phyloP scores from a whole-genome alignment of 2,113 vertebrate species.

The Oryzias celebensis region DNA sequence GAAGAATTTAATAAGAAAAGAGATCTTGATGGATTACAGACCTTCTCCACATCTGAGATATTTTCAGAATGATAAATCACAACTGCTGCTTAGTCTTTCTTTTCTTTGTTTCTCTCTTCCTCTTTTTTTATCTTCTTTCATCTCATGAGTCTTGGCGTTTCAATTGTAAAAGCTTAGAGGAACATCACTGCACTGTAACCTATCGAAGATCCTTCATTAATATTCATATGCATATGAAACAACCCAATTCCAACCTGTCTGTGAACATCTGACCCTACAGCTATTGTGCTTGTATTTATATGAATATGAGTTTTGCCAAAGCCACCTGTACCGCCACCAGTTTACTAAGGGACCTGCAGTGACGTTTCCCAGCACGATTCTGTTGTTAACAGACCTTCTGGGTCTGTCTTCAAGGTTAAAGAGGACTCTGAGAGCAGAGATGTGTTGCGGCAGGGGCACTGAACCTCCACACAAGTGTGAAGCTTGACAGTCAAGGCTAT shows the following conservation, averaged over 20 bases:
- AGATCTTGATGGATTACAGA: constrained; percentile 83
- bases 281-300: constrained; percentile 3
- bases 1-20: constrained; percentile 84
- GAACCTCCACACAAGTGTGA: constrained; percentile 66
- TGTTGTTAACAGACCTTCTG: constrained; percentile 59
- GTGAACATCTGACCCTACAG: constrained; percentile 60
- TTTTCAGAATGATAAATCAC: constrained; percentile 82
- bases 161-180: constrained; percentile 80
- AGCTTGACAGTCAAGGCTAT: constrained; percentile 67
- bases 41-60: constrained; percentile 79
- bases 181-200: constrained; percentile 72
- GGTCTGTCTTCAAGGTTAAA: constrained; percentile 69
- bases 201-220: constrained; percentile 77
- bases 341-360: constrained; percentile 39
- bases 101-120: constrained; percentile 27
- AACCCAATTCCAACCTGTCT: constrained; percentile 68
- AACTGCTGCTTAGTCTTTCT: constrained; percentile 70
- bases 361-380: constrained; percentile 46
- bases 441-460: constrained; percentile 13
- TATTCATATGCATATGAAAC: constrained; percentile 82
- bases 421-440: constrained; percentile 47
- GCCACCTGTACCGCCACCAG: constrained; percentile 53
- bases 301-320: constrained; percentile 19
- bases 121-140: constrained; percentile 47
- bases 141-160: constrained; percentile 76